Evolutionary conservation across 2,113 vertebrate genomes (phyloP), one percentile per base, ranked within the genome.

Genomic region (Rallus limicola): DNA sequence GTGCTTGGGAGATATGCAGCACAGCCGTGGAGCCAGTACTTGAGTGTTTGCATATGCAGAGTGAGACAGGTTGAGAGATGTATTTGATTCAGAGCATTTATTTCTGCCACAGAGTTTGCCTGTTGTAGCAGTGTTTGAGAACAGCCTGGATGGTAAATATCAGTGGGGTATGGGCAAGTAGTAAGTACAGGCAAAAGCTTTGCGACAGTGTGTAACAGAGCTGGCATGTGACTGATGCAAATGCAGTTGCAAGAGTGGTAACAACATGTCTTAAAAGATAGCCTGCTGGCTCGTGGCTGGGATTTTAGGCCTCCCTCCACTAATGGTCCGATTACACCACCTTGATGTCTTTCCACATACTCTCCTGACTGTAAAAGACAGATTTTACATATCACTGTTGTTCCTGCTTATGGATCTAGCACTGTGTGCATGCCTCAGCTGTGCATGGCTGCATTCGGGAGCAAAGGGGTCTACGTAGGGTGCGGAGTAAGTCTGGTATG

Each of bases 191-290:
- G 36, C 25, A 67, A 86, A 65, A 70, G 52, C 44, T 40, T 64
- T 36, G 63, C 53, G 62, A 4, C 7, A 11, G 34, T 0, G 5
- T 76, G 4, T 34, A 24, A 42, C 0, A 0, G 62, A 64, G 53
- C 75, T 59, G 63, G 20, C 0, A 0, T 81, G 50, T 40, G 31
- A 31, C 29, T 33, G 87, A 82, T n/a, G 62, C 19, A 48, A 56
- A 34, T 8, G 81, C 78, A 68, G 58, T 16, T 60, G 78, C 8
- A 34, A 24, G 29, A 8, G 29, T 2, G 26, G 29, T 17, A 78
- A 34, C 48, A 55, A 15, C 20, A n/a, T 59, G 59, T 86, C 67
- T 82, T 82, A 26, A 62, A 80, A 64, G 18, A 33, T 14, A 80
- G 20, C 70, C 33, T 0, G 1, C 36, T 50, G 55, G 26, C 29